These are phyloP conservation scores for Acrocephalus arundinaceus DNA, from an alignment of 2,113 vertebrate species.

Conservation along the genomic window DNA sequence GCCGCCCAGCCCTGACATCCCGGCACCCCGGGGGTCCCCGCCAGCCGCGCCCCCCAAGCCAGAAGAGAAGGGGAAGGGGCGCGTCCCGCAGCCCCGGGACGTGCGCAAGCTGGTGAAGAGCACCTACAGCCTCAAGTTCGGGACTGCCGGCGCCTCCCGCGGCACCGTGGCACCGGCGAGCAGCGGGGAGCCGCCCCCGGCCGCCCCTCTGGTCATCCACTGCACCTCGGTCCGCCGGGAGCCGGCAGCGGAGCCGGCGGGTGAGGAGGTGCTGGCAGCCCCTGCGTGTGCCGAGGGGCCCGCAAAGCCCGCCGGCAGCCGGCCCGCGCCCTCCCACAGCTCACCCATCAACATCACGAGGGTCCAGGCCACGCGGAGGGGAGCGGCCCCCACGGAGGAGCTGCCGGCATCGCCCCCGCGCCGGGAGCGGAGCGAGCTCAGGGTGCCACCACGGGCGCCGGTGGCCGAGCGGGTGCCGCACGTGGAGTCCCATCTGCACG, in stretches of 20 bases:
- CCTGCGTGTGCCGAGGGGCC: not conserved
- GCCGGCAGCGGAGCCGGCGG: rapidly evolving
- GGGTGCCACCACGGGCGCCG: not conserved
- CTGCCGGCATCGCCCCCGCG: not conserved
- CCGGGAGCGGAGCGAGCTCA: conserved; percentile 50
- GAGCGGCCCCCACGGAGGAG: not conserved
- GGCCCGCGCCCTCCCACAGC: not conserved
- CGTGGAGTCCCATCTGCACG: conserved; percentile 50
- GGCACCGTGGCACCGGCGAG: not conserved
- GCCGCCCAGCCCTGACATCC: not conserved
- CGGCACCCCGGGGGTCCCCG: not conserved
- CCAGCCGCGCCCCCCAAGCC: rapidly evolving
- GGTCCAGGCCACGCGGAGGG: conserved; percentile 39
- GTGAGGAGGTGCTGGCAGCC: not conserved
- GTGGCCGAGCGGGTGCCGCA: not conserved
- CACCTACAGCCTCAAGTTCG: conserved; percentile 84
- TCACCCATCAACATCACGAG: conserved; percentile 30
- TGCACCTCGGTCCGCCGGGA: conserved; percentile 66
- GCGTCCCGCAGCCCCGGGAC: conserved; percentile 81
- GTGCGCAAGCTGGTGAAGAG: conserved; percentile 89
- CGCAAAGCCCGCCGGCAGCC: not conserved
- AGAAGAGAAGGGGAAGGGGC: not conserved
- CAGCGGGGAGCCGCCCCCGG: not conserved
- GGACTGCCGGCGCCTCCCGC: not conserved
- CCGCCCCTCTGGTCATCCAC: conserved; percentile 56